Conservation (phyloP, 2,797 vertebrate genomes). For the Bradypodion ventrale region DNA sequence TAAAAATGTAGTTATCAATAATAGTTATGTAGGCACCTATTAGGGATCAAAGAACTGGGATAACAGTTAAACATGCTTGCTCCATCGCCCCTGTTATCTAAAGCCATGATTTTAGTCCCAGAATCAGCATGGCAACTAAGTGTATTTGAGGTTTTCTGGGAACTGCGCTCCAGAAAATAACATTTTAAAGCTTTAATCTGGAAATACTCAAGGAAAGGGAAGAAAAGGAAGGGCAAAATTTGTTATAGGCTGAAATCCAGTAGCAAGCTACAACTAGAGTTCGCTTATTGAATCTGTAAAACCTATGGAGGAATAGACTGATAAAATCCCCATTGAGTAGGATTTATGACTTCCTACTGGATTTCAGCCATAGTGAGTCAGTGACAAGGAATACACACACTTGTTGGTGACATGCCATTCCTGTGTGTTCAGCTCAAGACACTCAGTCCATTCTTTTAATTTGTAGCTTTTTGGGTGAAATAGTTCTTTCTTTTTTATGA, state of each 20-base stretch:
- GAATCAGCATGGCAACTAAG: too few relatives aligned
- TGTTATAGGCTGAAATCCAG: neutral
- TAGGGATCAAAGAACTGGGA: neutral
- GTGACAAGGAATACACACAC: neutral
- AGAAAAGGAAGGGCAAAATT: neutral
- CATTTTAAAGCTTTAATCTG: neutral
- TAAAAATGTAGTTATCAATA: neutral
- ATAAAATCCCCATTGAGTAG: too few relatives aligned
- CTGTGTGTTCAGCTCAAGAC: neutral
- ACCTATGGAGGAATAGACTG: too few relatives aligned
- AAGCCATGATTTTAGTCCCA: too few relatives aligned
- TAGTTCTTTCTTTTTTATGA: neutral
- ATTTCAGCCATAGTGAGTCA: neutral
- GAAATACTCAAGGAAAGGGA: neutral
- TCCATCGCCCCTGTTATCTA: neutral
- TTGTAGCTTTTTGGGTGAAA: neutral
- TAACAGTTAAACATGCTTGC: neutral
- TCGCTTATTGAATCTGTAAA: too few relatives aligned
- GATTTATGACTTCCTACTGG: too few relatives aligned
- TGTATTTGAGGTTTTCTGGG: too few relatives aligned
- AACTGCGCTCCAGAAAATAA: too few relatives aligned
- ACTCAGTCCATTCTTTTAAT: neutral
- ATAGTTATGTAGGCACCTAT: neutral
- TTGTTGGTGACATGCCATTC: neutral
- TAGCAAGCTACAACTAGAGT: neutral